Evolutionary conservation across 2,888 invertebrate genomes (phyloP).

Genomic region (Hypomecis punctinalis): DNA sequence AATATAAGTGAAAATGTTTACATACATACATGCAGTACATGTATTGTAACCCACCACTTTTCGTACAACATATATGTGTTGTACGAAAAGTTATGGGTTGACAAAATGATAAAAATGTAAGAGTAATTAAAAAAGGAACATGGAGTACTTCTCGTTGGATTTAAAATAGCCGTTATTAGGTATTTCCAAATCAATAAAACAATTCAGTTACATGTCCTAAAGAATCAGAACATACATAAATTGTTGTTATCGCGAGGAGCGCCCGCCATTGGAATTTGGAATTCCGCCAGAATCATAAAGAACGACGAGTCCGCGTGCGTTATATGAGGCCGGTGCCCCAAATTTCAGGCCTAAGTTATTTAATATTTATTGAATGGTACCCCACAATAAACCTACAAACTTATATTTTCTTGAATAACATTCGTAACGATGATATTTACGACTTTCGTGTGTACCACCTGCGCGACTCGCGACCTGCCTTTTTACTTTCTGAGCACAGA

Average conservation of each 20-base stretch:
- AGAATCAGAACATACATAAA: conserved; percentile 63
- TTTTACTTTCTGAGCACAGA: too few relatives aligned
- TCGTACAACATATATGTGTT: too few relatives aligned
- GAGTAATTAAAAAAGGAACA: background rate
- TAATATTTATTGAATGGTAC: conserved; percentile 61
- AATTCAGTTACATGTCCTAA: conserved; percentile 46
- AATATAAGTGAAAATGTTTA: too few relatives aligned
- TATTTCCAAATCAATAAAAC: conserved; percentile 29
- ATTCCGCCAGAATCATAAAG: conserved; percentile 72
- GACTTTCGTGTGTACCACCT: conserved; percentile 8
- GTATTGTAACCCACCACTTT: too few relatives aligned
- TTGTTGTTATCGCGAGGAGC: conserved; percentile 60
- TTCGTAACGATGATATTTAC: conserved; percentile 22
- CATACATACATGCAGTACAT: too few relatives aligned
- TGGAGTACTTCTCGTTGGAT: background rate
- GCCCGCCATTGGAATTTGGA: conserved; percentile 66
- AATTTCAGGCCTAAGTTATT: conserved; percentile 65
- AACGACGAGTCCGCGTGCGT: conserved; percentile 60
- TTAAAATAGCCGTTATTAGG: conserved; percentile 33
- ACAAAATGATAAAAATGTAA: background rate
- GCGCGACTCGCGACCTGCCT: background rate
- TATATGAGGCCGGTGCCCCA: conserved; percentile 72
- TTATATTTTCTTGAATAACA: conserved; percentile 29
- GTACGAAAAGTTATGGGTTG: too few relatives aligned
- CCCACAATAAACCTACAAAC: conserved; percentile 45